Conservation (phyloP, 2,888 invertebrate species). For the Cheilosia variabilis region DNA sequence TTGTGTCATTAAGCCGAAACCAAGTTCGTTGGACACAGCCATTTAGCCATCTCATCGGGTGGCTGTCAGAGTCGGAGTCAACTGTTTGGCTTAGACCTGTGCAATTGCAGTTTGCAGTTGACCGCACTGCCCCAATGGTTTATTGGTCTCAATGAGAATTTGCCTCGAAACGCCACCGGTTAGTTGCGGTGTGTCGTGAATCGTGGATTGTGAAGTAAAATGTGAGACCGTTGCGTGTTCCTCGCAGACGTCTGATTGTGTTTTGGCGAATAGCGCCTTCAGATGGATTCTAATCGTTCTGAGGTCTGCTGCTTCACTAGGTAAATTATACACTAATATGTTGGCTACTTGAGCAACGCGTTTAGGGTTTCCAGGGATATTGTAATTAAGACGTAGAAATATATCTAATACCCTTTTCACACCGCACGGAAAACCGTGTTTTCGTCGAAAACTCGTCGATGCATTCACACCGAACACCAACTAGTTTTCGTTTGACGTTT, state of each 20-base stretch:
- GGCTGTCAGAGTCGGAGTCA: background rate
- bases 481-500: too few relatives aligned
- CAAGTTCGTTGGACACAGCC: slow-evolving; percentile 10
- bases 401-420: too few relatives aligned
- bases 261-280: slow-evolving; percentile 10
- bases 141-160: slow-evolving; percentile 15
- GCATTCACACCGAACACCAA: too few relatives aligned
- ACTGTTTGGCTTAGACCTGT: background rate
- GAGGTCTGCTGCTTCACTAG: slow-evolving; percentile 5
- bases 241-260: slow-evolving; percentile 23
- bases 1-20: slow-evolving; percentile 36
- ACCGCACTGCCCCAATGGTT: slow-evolving; percentile 1
- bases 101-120: slow-evolving; percentile 16
- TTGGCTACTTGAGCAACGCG: slow-evolving; percentile 2
- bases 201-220: background rate
- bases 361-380: slow-evolving; percentile 7
- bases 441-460: too few relatives aligned
- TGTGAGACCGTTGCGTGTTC: slow-evolving; percentile 6
- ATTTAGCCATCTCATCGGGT: slow-evolving; percentile 1
- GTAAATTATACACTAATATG: background rate
- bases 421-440: too few relatives aligned
- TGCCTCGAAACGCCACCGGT: slow-evolving; percentile 8
- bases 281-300: slow-evolving; percentile 20
- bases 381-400: background rate
- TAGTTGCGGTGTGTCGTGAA: slow-evolving; percentile 7